phyloP scores from a whole-genome alignment of 2,888 invertebrate species.

The Ichneumoninae sp. region DNA sequence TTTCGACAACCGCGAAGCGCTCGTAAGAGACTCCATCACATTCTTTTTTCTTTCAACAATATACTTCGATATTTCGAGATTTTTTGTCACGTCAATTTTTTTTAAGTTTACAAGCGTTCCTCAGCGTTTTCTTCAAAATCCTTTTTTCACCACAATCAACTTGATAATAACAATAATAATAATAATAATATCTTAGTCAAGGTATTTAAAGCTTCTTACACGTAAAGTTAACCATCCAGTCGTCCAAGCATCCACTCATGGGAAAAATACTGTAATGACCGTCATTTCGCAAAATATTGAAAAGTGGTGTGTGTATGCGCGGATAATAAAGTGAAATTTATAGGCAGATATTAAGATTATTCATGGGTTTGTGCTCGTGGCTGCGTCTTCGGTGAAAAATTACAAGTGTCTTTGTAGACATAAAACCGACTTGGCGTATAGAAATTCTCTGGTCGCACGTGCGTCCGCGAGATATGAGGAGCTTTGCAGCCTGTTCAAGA shows the following conservation, averaged over 20 bases:
- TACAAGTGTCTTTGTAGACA: conserved; percentile 13
- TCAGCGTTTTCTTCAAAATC: too few relatives aligned
- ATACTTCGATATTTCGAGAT: too few relatives aligned
- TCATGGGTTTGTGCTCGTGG: conserved; percentile 36
- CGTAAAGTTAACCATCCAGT: not conserved
- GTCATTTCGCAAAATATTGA: not conserved
- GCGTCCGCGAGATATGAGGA: conserved; percentile 55
- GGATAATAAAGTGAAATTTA: conserved; percentile 42
- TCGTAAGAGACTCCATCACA: conserved; percentile 18
- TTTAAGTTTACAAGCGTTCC: too few relatives aligned
- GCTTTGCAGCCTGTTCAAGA: conserved; percentile 55
- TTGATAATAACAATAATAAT: too few relatives aligned
- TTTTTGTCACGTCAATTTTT: too few relatives aligned
- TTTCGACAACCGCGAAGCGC: conserved; percentile 38
- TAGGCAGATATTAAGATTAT: conserved; percentile 48
- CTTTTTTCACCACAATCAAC: too few relatives aligned
- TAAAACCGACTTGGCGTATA: not conserved
- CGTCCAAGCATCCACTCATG: not conserved
- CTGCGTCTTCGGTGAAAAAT: conserved; percentile 55
- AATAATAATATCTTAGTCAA: too few relatives aligned
- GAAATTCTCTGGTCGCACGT: conserved; percentile 53
- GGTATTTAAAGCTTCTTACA: not conserved
- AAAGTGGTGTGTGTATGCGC: not conserved
- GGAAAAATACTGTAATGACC: not conserved
- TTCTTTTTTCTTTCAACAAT: too few relatives aligned